A percentile compares a stretch with the other conserved stretches of the same genome.
Evolutionary conservation across 2,797 vertebrate species (phyloP).

Genomic region (Moxostoma hubbsi): DNA sequence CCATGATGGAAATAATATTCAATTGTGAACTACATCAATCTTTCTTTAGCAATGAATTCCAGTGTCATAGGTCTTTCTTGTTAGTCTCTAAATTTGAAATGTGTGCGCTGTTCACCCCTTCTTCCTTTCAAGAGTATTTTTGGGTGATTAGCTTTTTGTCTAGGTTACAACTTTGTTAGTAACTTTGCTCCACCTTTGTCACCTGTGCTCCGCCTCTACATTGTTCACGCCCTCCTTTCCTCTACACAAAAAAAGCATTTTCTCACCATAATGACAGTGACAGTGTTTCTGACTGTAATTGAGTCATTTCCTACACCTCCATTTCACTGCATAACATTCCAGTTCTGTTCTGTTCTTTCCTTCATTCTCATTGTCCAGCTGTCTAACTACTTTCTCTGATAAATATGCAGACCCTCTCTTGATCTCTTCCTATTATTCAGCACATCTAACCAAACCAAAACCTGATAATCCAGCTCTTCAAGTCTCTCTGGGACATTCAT

Average conservation of each 20-base stretch:
- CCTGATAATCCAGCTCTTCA: slow-evolving; percentile 61
- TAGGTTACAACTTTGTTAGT: slow-evolving; percentile 61
- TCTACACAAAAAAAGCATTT: neutral
- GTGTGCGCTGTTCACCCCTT: neutral
- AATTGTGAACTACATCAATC: neutral
- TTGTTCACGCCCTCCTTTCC: slow-evolving; percentile 22
- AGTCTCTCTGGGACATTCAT: neutral
- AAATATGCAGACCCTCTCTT: slow-evolving; percentile 28
- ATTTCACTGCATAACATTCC: neutral
- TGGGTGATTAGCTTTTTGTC: slow-evolving; percentile 61
- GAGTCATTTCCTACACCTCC: no score
- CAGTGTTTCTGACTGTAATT: neutral
- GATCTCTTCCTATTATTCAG: slow-evolving; percentile 54
- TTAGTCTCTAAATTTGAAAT: neutral
- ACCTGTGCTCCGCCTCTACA: slow-evolving; percentile 49
- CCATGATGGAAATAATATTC: slow-evolving; percentile 14
- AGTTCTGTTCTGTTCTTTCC: neutral
- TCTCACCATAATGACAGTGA: neutral
- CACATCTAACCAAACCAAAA: slow-evolving; percentile 53
- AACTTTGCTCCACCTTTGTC: slow-evolving; percentile 71
- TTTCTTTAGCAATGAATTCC: neutral
- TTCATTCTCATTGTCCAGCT: neutral
- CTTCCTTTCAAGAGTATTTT: neutral
- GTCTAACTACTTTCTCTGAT: neutral
- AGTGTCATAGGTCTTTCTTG: neutral